These are phyloP conservation scores for Ophonus ardosiacus DNA, from an alignment of 2,888 invertebrate species.

Conservation along the genomic window DNA sequence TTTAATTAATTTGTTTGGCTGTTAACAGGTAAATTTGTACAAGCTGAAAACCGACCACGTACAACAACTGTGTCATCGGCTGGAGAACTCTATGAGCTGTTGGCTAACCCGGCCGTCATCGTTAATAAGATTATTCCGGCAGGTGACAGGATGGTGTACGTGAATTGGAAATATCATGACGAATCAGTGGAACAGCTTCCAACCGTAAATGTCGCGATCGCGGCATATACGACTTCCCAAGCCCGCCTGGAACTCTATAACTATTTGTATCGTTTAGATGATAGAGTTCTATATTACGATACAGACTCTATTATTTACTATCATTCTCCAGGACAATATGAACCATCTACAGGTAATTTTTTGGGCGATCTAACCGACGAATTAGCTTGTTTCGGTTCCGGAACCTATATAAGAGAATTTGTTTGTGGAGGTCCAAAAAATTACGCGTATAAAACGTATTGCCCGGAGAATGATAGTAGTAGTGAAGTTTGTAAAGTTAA, in stretches of 20 bases:
- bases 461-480: not conserved
- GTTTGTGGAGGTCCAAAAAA: constrained; percentile 72
- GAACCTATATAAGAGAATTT: constrained; percentile 68
- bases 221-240: constrained; percentile 69
- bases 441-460: constrained; percentile 68
- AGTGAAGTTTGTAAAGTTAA: too few species aligned
- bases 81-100: constrained; percentile 64
- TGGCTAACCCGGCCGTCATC: constrained; percentile 65
- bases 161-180: not conserved
- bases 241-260: constrained; percentile 63
- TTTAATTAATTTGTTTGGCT: not conserved
- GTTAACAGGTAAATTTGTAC: constrained; percentile 59
- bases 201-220: constrained; percentile 70
- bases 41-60: constrained; percentile 65
- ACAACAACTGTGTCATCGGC: constrained; percentile 56
- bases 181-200: too few species aligned
- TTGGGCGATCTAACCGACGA: constrained; percentile 72
- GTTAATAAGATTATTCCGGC: constrained; percentile 65
- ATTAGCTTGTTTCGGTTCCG: constrained; percentile 66
- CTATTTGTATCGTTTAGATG: constrained; percentile 69
- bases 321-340: constrained; percentile 69
- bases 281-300: constrained; percentile 71
- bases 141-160: constrained; percentile 18
- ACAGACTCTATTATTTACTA: constrained; percentile 67
- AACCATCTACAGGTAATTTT: constrained; percentile 68